phyloP scores from a whole-genome alignment of 1,140 invertebrate genomes.

The Philopotamus ludificatus region DNA sequence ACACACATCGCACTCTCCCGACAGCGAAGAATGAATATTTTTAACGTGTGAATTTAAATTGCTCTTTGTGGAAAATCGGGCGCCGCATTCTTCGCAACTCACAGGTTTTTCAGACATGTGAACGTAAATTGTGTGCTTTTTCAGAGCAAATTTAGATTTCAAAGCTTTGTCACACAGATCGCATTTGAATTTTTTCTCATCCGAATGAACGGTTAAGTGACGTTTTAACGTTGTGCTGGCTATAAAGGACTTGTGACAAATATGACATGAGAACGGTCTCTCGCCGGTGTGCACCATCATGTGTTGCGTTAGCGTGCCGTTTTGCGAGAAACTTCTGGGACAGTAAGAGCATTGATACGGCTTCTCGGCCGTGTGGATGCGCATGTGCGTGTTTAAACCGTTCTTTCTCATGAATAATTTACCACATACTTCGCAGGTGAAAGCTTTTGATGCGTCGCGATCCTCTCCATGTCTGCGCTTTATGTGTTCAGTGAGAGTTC shows the following conservation, averaged over 20 bases:
- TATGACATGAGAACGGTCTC: slow-evolving; percentile 33
- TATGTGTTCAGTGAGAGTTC: slow-evolving; percentile 11
- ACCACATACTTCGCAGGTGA: slow-evolving; percentile 35
- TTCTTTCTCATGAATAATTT: slow-evolving; percentile 25
- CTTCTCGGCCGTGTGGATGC: slow-evolving; percentile 31
- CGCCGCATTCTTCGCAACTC: slow-evolving; percentile 56
- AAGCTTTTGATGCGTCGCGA: slow-evolving; percentile 24
- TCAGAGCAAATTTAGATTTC: slow-evolving; percentile 48
- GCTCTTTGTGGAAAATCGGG: slow-evolving; percentile 59
- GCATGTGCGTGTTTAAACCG: slow-evolving; percentile 22
- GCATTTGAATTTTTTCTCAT: slow-evolving; percentile 51
- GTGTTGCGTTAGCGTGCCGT: slow-evolving; percentile 12
- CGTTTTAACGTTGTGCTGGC: slow-evolving; percentile 38
- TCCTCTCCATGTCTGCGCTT: slow-evolving; percentile 11
- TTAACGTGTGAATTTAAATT: slow-evolving; percentile 53
- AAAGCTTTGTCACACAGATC: slow-evolving; percentile 62
- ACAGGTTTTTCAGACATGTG: slow-evolving; percentile 42
- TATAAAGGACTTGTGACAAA: slow-evolving; percentile 39
- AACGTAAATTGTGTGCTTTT: slow-evolving; percentile 40
- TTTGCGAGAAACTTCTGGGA: slow-evolving; percentile 40
- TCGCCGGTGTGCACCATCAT: slow-evolving; percentile 44
- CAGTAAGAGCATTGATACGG: slow-evolving; percentile 31
- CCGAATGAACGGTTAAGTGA: slow-evolving; percentile 44
- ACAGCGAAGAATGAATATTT: slow-evolving; percentile 51
- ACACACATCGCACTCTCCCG: slow-evolving; percentile 42